Percentiles rank a stretch among this genome's conserved stretches.
phyloP scores from a whole-genome alignment of 2,888 invertebrate genomes.

The Poecilobothrus nobilitatus region DNA sequence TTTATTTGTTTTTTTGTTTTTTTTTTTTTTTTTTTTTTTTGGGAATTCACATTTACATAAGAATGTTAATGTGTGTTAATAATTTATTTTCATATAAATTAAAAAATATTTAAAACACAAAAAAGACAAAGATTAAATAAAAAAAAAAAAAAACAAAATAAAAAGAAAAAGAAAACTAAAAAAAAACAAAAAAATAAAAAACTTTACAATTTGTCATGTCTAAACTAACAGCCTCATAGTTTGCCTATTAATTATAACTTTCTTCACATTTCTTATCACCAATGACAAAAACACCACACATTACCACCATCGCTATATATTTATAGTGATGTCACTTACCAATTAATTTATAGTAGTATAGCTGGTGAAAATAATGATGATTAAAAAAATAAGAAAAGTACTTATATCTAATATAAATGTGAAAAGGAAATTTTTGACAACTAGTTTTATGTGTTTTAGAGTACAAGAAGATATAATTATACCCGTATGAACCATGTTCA shows the following conservation, averaged over 20 bases:
- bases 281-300: neutral
- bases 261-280: slow-evolving; percentile 3
- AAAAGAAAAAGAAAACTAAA: neutral
- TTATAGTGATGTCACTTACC: too few species aligned
- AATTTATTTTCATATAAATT: slow-evolving; percentile 4
- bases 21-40: neutral
- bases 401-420: too few species aligned
- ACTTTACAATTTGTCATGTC: neutral
- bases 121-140: too few species aligned
- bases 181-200: neutral
- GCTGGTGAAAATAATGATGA: too few species aligned
- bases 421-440: too few species aligned
- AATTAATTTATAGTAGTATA: too few species aligned
- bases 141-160: too few species aligned
- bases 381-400: too few species aligned
- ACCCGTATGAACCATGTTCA: too few species aligned
- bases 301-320: neutral
- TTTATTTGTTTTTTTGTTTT: too few species aligned
- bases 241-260: slow-evolving; percentile 4
- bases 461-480: too few species aligned
- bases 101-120: slow-evolving; percentile 3
- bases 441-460: too few species aligned
- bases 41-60: slow-evolving; percentile 2
- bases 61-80: slow-evolving; percentile 6
- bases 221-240: neutral